Evolutionary conservation across 2,888 invertebrate genomes (phyloP).

Genomic region (Catocala nupta): DNA sequence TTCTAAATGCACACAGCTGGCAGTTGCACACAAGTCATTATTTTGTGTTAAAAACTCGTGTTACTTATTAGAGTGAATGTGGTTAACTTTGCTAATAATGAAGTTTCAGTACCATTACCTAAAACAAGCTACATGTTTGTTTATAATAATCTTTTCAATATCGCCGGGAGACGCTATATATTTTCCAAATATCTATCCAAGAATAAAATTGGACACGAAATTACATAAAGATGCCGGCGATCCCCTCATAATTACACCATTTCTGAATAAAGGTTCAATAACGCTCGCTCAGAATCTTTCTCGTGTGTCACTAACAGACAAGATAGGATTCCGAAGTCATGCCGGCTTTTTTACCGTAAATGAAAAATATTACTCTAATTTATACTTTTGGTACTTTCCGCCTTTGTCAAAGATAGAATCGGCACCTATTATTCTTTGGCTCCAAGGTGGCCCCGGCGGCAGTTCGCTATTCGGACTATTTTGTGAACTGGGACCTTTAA

Average conservation of each 20-base stretch:
- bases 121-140: conserved; percentile 1
- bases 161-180: conserved; percentile 37
- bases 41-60: neutral
- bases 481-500: conserved; percentile 88
- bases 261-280: conserved; percentile 82
- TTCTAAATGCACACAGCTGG: neutral
- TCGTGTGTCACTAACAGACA: conserved; percentile 68
- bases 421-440: conserved; percentile 86
- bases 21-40: neutral
- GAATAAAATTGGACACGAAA: conserved; percentile 63
- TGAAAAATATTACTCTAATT: conserved; percentile 84
- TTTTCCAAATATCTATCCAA: conserved; percentile 74
- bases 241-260: conserved; percentile 88
- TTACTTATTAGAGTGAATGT: neutral
- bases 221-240: conserved; percentile 60
- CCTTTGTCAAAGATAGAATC: conserved; percentile 71
- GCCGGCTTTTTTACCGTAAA: conserved; percentile 89
- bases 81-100: neutral
- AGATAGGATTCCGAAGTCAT: conserved; percentile 82
- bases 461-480: conserved; percentile 86
- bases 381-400: conserved; percentile 90
- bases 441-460: conserved; percentile 88
- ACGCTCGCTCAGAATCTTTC: conserved; percentile 79
- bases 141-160: conserved; percentile 12
- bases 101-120: neutral